Conservation (phyloP, 2,113 vertebrate genomes). For the Cricetomys ansorgei region DNA sequence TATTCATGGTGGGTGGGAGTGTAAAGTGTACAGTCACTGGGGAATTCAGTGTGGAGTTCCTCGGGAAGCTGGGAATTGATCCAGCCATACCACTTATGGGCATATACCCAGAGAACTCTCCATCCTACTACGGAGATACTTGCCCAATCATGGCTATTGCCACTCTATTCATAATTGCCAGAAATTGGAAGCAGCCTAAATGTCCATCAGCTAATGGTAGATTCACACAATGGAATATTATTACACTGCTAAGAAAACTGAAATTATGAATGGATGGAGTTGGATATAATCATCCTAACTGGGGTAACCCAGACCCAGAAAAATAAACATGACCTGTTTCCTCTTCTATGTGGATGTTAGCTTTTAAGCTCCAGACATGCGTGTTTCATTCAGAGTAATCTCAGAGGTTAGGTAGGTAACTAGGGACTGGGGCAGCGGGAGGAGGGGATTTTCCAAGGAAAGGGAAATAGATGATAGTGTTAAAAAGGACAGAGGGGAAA, state of each 20-base stretch:
- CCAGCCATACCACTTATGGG: too few species aligned
- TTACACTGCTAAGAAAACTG: not conserved
- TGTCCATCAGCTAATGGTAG: not conserved
- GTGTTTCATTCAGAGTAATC: not conserved
- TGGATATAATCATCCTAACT: not conserved
- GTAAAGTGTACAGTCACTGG: not conserved
- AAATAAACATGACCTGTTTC: not conserved
- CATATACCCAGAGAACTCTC: not conserved
- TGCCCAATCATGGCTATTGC: not conserved
- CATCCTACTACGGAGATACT: not conserved
- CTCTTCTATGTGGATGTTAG: not conserved
- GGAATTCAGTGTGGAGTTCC: not conserved
- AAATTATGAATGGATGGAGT: not conserved
- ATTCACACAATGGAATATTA: not conserved
- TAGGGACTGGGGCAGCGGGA: not conserved
- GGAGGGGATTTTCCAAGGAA: not conserved
- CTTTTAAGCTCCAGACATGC: not conserved
- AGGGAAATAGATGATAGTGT: not conserved
- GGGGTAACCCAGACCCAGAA: not conserved
- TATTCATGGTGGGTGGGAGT: not conserved
- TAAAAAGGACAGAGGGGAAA: not conserved
- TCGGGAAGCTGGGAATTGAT: not conserved
- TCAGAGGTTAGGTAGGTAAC: not conserved
- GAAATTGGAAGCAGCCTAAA: not conserved
- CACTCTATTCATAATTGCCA: not conserved